These are phyloP conservation scores for Spatulosminthurus flaviceps DNA, from an alignment of 2,888 invertebrate species.

Conservation along the genomic window DNA sequence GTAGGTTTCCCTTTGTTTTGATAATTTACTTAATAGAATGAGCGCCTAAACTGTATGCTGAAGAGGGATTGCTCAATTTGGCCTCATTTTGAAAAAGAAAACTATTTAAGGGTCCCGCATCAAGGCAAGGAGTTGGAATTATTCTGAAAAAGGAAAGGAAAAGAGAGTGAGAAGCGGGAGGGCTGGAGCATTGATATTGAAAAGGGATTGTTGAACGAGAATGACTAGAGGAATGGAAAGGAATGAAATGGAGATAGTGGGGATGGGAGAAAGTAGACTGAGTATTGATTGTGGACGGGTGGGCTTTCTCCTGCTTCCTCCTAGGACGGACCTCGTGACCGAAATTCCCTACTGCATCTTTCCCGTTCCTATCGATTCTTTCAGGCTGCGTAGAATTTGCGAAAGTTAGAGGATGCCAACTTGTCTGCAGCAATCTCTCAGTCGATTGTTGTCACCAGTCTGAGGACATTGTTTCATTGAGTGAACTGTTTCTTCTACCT, in stretches of 20 bases:
- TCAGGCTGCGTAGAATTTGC: slow-evolving; percentile 63
- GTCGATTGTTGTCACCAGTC: slow-evolving; percentile 34
- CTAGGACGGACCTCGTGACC: slow-evolving; percentile 58
- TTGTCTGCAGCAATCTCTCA: slow-evolving; percentile 54
- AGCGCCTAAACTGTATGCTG: not conserved
- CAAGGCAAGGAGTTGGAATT: not conserved
- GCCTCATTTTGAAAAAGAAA: slow-evolving; percentile 29
- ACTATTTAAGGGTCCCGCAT: not conserved
- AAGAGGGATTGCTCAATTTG: slow-evolving; percentile 11
- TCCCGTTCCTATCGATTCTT: slow-evolving; percentile 63
- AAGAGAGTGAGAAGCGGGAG: too few species aligned
- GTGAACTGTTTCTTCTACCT: not conserved
- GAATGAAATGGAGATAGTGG: slow-evolving; percentile 43
- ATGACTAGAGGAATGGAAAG: slow-evolving; percentile 33
- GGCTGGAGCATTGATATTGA: slow-evolving; percentile 11
- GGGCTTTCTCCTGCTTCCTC: slow-evolving; percentile 45
- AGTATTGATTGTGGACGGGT: slow-evolving; percentile 49
- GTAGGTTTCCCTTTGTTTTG: not conserved
- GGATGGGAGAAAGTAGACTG: slow-evolving; percentile 48
- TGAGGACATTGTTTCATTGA: slow-evolving; percentile 23
- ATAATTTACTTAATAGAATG: slow-evolving; percentile 1
- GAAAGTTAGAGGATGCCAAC: slow-evolving; percentile 55
- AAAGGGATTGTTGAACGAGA: slow-evolving; percentile 23
- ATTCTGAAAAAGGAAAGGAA: not conserved
- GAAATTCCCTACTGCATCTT: slow-evolving; percentile 63